Base-by-base conservation (phyloP, 2,888 invertebrate species). In the Drosophila neonasuta region DNA sequence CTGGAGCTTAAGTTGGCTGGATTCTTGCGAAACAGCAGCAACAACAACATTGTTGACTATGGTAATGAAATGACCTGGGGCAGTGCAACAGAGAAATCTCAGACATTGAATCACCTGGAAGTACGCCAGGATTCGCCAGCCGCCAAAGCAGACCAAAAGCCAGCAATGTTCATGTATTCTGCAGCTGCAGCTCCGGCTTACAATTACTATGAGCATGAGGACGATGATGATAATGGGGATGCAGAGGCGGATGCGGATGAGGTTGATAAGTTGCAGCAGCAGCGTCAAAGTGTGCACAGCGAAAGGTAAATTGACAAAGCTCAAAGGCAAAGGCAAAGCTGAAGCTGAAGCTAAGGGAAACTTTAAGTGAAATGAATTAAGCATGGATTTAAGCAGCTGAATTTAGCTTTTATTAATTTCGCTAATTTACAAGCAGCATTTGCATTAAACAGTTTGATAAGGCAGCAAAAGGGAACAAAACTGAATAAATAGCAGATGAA, bases 301-400 rank as follows among this genome's bases (percentile, higher is more conserved):
- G 80, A 80, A 82, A 87, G 87, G 87, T 87, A 87, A 87, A 88
- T 87, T 79, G 76, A 72, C 73, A 75, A 68, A 79, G 64, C 77
- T 52, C 63, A 50, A 68, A 55, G 51, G 61, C 48, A 80, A 24
- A 20, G 20, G 20, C 20, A 68, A 63, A 51, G 29, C 41, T 58
- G 67, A 63, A 51, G 29, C 41, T 58, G 67, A 60, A 32, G 36
- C 3, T 1, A n/a, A 13, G 44, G 44, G 32, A 54, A 32, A 44
- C 32, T 54, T 54, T 32, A 54, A 44, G 6, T 32, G 42, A 20
- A 44, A 20, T 32, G 42, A n/a, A 44, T 54, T 30, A 32, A 30
- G 15, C 41, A 30, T 17, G 13, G 24, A 45, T 11, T 11, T 24
- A 15, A 41, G 8, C 39, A 41, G 30, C 30, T 13, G 20, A 9